phyloP scores from a whole-genome alignment of 2,113 vertebrate species.

The Cynopterus brachyotis region DNA sequence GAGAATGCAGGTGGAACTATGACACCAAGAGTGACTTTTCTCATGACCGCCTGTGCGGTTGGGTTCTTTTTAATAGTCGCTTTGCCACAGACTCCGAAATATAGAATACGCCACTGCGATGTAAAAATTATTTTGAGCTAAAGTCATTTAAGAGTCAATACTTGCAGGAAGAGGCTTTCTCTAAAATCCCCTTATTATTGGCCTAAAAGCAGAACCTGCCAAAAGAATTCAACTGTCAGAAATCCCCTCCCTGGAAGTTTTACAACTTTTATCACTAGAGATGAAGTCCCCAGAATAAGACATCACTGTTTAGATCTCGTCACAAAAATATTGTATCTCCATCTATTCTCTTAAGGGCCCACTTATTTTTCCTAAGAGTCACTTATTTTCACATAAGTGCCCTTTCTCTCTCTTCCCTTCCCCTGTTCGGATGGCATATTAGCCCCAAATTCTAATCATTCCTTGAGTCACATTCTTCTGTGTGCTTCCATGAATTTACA shows the following conservation, averaged over 20 bases:
- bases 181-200: background rate
- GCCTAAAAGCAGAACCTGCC: background rate
- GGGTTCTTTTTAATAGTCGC: background rate
- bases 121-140: background rate
- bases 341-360: background rate
- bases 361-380: background rate
- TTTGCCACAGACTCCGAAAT: background rate
- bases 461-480: background rate
- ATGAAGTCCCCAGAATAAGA: background rate
- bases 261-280: background rate
- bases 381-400: background rate
- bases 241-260: background rate
- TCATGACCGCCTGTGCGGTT: background rate
- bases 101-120: background rate
- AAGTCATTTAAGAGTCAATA: background rate
- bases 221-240: background rate
- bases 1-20: background rate
- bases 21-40: background rate
- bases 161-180: background rate
- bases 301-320: background rate
- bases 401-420: background rate
- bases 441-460: background rate
- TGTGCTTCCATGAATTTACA: background rate
- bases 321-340: background rate
- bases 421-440: background rate